phyloP scores from a whole-genome alignment of 2,888 invertebrate genomes.

The Cetonia aurata region DNA sequence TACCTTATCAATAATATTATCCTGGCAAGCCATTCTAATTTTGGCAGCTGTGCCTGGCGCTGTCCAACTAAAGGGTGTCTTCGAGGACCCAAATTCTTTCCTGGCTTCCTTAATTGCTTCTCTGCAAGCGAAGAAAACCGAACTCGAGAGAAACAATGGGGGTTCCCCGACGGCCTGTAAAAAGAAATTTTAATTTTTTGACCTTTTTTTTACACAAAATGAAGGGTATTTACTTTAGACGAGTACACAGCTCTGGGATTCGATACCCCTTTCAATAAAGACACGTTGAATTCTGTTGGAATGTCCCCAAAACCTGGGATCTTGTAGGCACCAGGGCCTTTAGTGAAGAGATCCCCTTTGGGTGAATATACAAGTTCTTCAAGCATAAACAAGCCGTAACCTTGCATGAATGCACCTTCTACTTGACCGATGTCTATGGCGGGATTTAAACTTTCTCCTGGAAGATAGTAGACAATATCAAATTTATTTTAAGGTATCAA shows the following conservation, averaged over 20 bases:
- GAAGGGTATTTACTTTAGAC: constrained; percentile 80
- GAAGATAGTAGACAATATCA: too few relatives aligned
- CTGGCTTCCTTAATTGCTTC: constrained; percentile 87
- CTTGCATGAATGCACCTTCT: constrained; percentile 95
- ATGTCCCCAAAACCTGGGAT: constrained; percentile 94
- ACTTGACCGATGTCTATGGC: constrained; percentile 98
- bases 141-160: constrained; percentile 90
- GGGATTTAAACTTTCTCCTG: constrained; percentile 83
- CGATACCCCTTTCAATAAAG: constrained; percentile 88
- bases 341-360: constrained; percentile 82
- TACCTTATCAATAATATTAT: constrained; percentile 82
- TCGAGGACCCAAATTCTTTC: constrained; percentile 73
- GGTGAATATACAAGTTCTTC: constrained; percentile 93
- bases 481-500: neutral
- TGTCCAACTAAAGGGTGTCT: constrained; percentile 74
- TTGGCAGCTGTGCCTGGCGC: constrained; percentile 91
- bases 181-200: neutral
- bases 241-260: constrained; percentile 95
- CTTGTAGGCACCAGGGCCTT: constrained; percentile 95
- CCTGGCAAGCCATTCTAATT: constrained; percentile 91
- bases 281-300: constrained; percentile 92
- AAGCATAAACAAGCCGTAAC: constrained; percentile 91
- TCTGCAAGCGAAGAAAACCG: constrained; percentile 90
- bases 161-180: constrained; percentile 95
- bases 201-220: neutral